These are phyloP conservation scores for Takifugu rubripes DNA, from an alignment of 2,797 vertebrate genomes.

Conservation along the genomic window DNA sequence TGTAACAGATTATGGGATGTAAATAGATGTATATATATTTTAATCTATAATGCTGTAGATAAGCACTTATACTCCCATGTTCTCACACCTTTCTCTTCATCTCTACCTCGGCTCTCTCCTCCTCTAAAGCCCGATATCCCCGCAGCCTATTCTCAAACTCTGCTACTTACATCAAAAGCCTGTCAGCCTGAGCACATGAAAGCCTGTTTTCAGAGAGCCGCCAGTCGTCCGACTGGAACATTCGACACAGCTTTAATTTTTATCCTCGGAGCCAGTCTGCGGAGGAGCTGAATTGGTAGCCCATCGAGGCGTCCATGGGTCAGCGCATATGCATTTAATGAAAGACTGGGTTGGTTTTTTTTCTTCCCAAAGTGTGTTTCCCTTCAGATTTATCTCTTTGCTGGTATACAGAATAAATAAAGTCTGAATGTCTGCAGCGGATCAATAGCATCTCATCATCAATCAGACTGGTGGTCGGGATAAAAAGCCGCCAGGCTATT, in stretches of 20 bases:
- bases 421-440: constrained; percentile 20
- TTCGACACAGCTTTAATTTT: constrained; percentile 48
- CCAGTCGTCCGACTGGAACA: constrained; percentile 49
- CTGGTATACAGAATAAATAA: constrained; percentile 33
- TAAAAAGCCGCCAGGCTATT: constrained; percentile 32
- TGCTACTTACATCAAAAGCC: constrained; percentile 67
- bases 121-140: constrained; percentile 51
- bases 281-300: constrained; percentile 22
- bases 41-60: too few relatives aligned
- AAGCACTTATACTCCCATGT: neutral
- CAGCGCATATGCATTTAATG: constrained; percentile 27
- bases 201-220: constrained; percentile 57
- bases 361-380: constrained; percentile 61
- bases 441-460: constrained; percentile 55
- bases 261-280: constrained; percentile 38
- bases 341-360: constrained; percentile 29
- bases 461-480: constrained; percentile 27
- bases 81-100: constrained; percentile 22
- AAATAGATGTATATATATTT: too few relatives aligned
- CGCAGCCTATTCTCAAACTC: constrained; percentile 52
- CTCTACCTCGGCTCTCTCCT: constrained; percentile 12
- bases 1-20: too few relatives aligned
- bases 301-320: constrained; percentile 33
- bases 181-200: constrained; percentile 69
- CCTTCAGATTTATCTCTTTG: constrained; percentile 14